Conservation (phyloP, 2,797 vertebrate genomes). For the Gobio occitaniae region DNA sequence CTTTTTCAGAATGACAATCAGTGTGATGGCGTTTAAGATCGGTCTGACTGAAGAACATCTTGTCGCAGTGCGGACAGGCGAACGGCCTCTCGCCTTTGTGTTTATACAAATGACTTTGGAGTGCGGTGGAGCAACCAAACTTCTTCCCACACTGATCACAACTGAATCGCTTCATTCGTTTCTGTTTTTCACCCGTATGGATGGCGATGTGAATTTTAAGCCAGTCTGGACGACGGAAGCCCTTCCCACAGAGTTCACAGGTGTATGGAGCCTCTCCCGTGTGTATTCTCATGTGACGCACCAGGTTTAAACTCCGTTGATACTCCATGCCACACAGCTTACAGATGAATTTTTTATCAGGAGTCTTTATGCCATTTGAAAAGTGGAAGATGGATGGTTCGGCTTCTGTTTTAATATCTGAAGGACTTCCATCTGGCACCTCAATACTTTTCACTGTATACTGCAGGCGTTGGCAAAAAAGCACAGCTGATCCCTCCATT, state of each 20-base stretch:
- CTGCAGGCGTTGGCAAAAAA: conserved; percentile 10
- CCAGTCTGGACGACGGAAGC: conserved; percentile 33
- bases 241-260: conserved; percentile 28
- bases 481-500: not conserved
- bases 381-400: not conserved
- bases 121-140: not conserved
- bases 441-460: not conserved
- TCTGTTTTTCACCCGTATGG: not conserved
- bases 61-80: conserved; percentile 17
- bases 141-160: conserved; percentile 1
- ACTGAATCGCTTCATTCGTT: not conserved
- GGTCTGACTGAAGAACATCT: not conserved
- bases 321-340: conserved; percentile 41
- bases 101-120: not conserved
- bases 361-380: not conserved
- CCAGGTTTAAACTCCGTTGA: not conserved
- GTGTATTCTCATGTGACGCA: conserved; percentile 51
- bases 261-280: conserved; percentile 35
- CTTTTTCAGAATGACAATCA: conserved; percentile 8
- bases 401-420: not conserved
- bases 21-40: not conserved
- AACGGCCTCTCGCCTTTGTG: conserved; percentile 25
- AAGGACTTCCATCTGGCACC: not conserved
- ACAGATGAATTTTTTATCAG: not conserved
- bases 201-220: not conserved